Base-by-base conservation (phyloP, 2,888 invertebrate species). In the Idaea straminata region DNA sequence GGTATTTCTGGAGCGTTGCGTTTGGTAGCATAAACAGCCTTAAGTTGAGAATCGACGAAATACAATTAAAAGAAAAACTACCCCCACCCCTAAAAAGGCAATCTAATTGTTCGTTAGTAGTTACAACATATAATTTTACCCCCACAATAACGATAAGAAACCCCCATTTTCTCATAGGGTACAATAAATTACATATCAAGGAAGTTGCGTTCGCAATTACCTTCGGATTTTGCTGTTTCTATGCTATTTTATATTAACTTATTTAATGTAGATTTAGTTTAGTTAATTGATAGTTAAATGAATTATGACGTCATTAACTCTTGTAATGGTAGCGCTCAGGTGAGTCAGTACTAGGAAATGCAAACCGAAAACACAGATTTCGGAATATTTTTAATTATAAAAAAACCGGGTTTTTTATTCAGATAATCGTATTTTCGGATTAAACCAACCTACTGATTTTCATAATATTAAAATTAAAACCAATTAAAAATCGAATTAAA, bases 101-200 rank as follows among this genome's bases (percentile, higher is more conserved):
- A 7, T 47, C 13, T 47, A 47, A 47, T 47, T 47, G 13, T 47
- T 47, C 47, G 47, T 47, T 47, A 76, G 74, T 76, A 74, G 77
- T 76, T 2, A 74, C 70, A 72, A 69, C 70, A 66, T 72, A 72
- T 73, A 76, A 77, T 76, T 76, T 71, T 66, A 35, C 62, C 64
- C 68, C 34, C 64, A 61, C 66, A 63, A 63, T 34, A 15, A 60
- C 61, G 69, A 69, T 67, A 66, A 69, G 65, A 63, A 25, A 60
- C 68, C 47, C 47, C 47, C 36, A 58, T 66, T 68, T 68, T 63
- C 64, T 66, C 64, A 64, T 66, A 65, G 64, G 66, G 64, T 62
- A 60, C 59, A 35, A 72, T 72, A 72, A 72, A 72, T 73, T 73
- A 65, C 34, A 61, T 47, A 5, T 47, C 47, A 63, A 62, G 62